A percentile compares a stretch with the other conserved stretches of the same genome.
Evolutionary conservation across 2,888 invertebrate genomes (phyloP).

Genomic region (Zygogramma bicolorata): DNA sequence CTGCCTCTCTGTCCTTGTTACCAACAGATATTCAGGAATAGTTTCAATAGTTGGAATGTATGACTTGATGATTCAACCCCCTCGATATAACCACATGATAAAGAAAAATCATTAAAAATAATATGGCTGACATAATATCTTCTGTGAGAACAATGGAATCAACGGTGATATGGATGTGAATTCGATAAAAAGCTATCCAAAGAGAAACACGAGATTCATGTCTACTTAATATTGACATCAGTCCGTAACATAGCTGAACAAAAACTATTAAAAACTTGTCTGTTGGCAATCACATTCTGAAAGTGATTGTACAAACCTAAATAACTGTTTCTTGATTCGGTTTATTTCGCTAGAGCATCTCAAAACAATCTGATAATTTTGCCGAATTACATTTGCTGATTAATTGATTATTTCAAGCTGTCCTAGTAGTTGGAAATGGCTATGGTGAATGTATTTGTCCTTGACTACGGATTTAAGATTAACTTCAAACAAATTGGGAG

Average conservation of each 20-base stretch:
- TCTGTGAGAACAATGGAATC: too few species aligned
- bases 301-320: neutral
- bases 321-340: constrained; percentile 1
- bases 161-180: neutral
- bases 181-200: neutral
- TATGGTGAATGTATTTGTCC: neutral
- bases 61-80: too few species aligned
- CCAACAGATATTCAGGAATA: too few species aligned
- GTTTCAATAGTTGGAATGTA: too few species aligned
- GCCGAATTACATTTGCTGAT: constrained; percentile 27
- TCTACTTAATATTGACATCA: neutral
- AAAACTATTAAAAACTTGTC: neutral
- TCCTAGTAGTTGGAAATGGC: neutral
- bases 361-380: neutral
- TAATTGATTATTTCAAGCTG: constrained; percentile 33
- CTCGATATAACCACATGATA: too few species aligned
- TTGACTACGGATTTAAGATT: too few species aligned
- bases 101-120: too few species aligned
- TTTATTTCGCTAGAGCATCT: neutral
- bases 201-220: neutral
- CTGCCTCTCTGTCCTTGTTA: too few species aligned
- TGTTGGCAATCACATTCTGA: neutral
- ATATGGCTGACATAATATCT: too few species aligned
- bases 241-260: neutral
- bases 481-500: too few species aligned